phyloP scores from a whole-genome alignment of 2,888 invertebrate species.

The Xestia ashworthii region DNA sequence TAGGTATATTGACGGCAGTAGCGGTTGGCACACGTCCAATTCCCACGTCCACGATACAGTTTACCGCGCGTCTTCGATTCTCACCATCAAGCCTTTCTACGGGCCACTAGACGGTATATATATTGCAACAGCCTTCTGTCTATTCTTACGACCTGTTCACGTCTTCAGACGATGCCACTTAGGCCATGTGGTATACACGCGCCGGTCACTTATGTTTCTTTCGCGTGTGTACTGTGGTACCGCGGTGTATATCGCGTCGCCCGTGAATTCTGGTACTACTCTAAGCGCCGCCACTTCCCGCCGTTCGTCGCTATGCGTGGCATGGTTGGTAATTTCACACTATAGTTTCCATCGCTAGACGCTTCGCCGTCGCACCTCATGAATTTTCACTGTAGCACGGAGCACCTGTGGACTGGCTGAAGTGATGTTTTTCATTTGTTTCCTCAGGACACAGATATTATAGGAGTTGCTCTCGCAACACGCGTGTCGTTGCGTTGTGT shows the following conservation, averaged over 20 bases:
- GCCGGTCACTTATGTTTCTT: not conserved
- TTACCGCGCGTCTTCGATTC: conserved; percentile 52
- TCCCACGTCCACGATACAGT: conserved; percentile 57
- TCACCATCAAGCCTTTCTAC: conserved; percentile 47
- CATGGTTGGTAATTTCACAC: not conserved
- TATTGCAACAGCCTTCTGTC: conserved; percentile 35
- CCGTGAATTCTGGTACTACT: too few species aligned
- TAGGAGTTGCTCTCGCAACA: not conserved
- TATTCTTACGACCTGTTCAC: conserved; percentile 13
- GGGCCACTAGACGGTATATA: conserved; percentile 3
- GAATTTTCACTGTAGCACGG: not conserved
- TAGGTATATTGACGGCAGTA: conserved; percentile 5
- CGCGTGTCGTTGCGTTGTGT: not conserved
- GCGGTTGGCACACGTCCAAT: conserved; percentile 48
- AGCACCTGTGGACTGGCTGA: not conserved
- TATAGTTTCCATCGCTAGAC: not conserved
- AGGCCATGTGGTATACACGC: not conserved
- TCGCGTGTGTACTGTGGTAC: not conserved
- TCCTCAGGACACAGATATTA: too few species aligned
- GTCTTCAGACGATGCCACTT: not conserved
- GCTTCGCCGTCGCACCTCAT: not conserved
- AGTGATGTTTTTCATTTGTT: too few species aligned
- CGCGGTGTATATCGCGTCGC: too few species aligned
- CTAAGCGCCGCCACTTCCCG: too few species aligned
- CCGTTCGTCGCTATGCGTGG: not conserved